phyloP scores from a whole-genome alignment of 2,888 invertebrate species.

The Mylabris sibirica region DNA sequence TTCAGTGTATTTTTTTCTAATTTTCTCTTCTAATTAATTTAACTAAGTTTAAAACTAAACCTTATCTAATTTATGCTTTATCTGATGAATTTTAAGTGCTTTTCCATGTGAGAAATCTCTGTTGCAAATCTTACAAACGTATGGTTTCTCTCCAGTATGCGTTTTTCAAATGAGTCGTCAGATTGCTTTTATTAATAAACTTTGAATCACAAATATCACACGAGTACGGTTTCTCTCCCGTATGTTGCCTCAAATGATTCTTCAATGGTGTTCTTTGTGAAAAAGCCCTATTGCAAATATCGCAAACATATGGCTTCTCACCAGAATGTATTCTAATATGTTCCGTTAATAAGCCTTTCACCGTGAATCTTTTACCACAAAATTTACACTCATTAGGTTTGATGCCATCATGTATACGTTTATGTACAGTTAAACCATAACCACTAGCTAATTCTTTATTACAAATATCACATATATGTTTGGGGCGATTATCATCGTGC shows the following conservation, averaged over 20 bases:
- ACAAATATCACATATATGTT: not conserved
- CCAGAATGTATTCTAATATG: conserved; percentile 47
- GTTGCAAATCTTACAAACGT: no score
- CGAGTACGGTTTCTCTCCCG: conserved; percentile 26
- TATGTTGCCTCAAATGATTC: no score
- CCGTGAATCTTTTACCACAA: conserved; percentile 19
- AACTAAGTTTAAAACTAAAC: no score
- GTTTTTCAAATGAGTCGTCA: not conserved
- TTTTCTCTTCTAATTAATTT: no score
- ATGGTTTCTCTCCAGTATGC: no score
- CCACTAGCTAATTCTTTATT: not conserved
- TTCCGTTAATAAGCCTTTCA: not conserved
- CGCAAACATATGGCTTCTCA: conserved; percentile 41
- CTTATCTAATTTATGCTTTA: no score
- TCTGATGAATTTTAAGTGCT: no score
- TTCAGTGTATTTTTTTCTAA: no score
- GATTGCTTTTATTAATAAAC: no score
- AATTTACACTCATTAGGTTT: conserved; percentile 13
- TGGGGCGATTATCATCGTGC: not conserved
- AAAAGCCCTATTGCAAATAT: conserved; percentile 29
- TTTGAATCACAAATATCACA: conserved; percentile 24
- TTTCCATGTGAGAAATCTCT: no score
- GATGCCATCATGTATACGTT: conserved; percentile 10
- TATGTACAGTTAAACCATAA: conserved; percentile 34
- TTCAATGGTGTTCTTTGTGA: no score